Base-by-base conservation (phyloP, 2,797 vertebrate genomes). In the Lates japonicus region DNA sequence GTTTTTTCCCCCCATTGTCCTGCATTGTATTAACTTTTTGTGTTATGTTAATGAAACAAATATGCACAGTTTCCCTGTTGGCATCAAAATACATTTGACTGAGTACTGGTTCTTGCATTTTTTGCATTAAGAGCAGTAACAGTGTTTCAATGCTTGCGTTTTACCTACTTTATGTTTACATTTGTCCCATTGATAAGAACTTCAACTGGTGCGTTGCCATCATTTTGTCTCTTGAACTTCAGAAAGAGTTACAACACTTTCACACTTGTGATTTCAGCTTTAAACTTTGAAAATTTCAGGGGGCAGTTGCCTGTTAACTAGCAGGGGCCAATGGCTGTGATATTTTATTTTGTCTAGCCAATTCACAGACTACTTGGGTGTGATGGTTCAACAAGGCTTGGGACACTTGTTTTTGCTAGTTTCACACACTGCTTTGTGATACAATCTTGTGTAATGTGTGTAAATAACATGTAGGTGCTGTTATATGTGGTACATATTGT, bases 401-500 rank as follows among this genome's bases (percentile, higher is more conserved):
- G 71, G 80, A 37, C 74, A 69, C 65, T 80, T 79, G 63, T 80
- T 87, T 89, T 81, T 78, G 88, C 84, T 78, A 78, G 80, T 84
- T 88, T 95, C 92, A 92, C 95, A 94, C 94, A 94, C 95, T 95
- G 96, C 95, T 96, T 96, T 96, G 94, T 93, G 91, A 93, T 87
- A 94, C 95, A 93, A 93, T 94, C 95, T 95, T 90, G 95, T 96
- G 90, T 94, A 90, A 92, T 88, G 94, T 96, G 95, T 96, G 95
- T 96, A 95, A 94, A 95, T 94, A 94, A 90, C 93, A 91, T 93
- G 95, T 95, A 94, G 95, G 93, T 94, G 94, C 95, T 93, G 95
- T 96, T 96, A 95, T 89, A 92, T 92, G 94, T 95, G 95, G 93
- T 95, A 96, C 94, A 95, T 96, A 95, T 94, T 96, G 95, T 96